phyloP scores from a whole-genome alignment of 2,113 vertebrate species.

The Nycticryphes semicollaris region DNA sequence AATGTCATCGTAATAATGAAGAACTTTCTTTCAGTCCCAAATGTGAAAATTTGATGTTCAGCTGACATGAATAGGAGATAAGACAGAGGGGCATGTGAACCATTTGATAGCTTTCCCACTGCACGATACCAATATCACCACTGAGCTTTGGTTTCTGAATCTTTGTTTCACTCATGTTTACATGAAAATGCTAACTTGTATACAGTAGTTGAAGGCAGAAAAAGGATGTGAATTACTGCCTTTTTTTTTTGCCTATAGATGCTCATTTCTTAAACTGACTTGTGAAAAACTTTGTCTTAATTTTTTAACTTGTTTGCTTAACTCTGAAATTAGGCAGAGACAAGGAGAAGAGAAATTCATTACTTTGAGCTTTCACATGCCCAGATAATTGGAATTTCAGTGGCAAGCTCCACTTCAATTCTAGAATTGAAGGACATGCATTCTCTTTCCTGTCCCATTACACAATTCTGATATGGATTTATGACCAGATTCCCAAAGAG shows the following conservation, averaged over 20 bases:
- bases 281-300: background rate
- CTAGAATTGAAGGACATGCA: background rate
- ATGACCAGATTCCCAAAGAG: background rate
- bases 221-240: background rate
- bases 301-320: background rate
- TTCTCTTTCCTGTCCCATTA: background rate
- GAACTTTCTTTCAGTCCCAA: background rate
- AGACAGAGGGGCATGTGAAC: background rate
- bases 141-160: background rate
- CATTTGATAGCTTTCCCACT: background rate
- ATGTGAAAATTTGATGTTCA: background rate
- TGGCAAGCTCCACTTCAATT: background rate
- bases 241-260: background rate
- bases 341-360: background rate
- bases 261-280: background rate
- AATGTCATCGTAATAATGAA: background rate
- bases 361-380: background rate
- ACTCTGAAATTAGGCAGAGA: background rate
- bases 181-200: background rate
- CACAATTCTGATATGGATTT: background rate
- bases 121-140: background rate
- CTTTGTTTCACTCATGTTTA: background rate
- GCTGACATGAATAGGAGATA: background rate
- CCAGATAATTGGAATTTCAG: background rate
- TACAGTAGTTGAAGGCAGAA: background rate